Evolutionary conservation across 1,140 invertebrate species (phyloP).

Genomic region (Drosophila paulistorum): DNA sequence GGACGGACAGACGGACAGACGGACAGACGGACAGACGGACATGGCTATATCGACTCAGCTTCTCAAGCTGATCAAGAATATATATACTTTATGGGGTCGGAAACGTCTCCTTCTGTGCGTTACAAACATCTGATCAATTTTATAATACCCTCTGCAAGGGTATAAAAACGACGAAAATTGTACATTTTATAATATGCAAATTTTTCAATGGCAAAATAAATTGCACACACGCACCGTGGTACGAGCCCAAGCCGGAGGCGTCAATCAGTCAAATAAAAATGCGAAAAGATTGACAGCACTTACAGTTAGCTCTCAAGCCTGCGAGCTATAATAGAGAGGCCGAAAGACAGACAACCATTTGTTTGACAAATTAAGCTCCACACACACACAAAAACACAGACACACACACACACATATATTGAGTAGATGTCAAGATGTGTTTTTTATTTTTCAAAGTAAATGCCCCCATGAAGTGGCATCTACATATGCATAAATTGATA

Average conservation of each 20-base stretch:
- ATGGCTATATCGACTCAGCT: too few species aligned
- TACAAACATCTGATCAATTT: too few species aligned
- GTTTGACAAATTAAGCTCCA: slow-evolving; percentile 54
- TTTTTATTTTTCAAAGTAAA: slow-evolving; percentile 33
- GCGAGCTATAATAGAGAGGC: slow-evolving; percentile 39
- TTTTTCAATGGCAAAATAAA: slow-evolving; percentile 39
- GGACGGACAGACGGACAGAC: too few species aligned
- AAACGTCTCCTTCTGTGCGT: too few species aligned
- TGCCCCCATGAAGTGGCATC: slow-evolving; percentile 29
- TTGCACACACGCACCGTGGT: slow-evolving; percentile 39
- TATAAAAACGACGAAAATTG: background rate
- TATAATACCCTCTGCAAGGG: too few species aligned
- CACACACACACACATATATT: slow-evolving; percentile 25
- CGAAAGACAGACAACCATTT: slow-evolving; percentile 24
- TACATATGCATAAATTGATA: slow-evolving; percentile 42
- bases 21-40: too few species aligned
- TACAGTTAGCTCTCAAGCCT: slow-evolving; percentile 37
- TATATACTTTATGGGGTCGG: too few species aligned
- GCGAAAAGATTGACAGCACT: slow-evolving; percentile 40
- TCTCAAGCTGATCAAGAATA: too few species aligned
- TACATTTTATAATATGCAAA: slow-evolving; percentile 44
- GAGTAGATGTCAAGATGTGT: slow-evolving; percentile 33
- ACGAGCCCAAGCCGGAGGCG: slow-evolving; percentile 33
- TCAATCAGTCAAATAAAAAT: slow-evolving; percentile 64
- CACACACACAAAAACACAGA: slow-evolving; percentile 15